Evolutionary conservation across 2,797 vertebrate species (phyloP), one percentile per base, ranked within the genome.

Genomic region (Coranthus polyacanthus): DNA sequence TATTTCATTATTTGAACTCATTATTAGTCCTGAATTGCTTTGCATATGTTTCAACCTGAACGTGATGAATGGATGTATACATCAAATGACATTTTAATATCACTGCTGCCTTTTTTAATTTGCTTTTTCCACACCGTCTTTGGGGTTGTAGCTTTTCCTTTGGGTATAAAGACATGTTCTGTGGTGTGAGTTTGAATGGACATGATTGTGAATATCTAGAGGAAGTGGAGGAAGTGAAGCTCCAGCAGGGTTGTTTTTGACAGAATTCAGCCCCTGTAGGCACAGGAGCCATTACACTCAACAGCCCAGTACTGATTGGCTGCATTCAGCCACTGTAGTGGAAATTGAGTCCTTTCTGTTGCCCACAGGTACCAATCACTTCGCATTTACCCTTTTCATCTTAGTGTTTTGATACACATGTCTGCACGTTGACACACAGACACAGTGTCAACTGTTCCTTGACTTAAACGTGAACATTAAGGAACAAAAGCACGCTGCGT

Each of bases 361-460:
- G 83, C 90, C 84, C 78, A 91, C 91, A 93, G 92, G 92, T 92
- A 93, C 78, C 87, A 93, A 93, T 93, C 91, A 90, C 83, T 70
- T 84, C 55, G 36, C 85, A 83, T 86, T 89, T 87, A 85, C 83
- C 76, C 81, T 88, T 88, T 88, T 87, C 83, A 86, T 88, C 72
- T 69, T 24, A 57, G 73, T 84, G 72, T 84, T 87, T 69, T 71
- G 47, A 51, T 69, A 74, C 67, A 72, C 68, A 42, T 6, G 42
- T 61, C 66, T 56, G 43, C 61, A 49, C 61, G 66, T 69, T 55
- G 39, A 39, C 65, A 79, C 50, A 69, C 44, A 53, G 22, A 56
- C 73, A 45, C 49, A 17, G 15, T 20, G 52, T 60, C 64, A 71
- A 53, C 45, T 45, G 56, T 68, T 72, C 36, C 39, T 56, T 61